Evolutionary conservation across 2,888 invertebrate genomes (phyloP).

Genomic region (Drosophila ezoana): DNA sequence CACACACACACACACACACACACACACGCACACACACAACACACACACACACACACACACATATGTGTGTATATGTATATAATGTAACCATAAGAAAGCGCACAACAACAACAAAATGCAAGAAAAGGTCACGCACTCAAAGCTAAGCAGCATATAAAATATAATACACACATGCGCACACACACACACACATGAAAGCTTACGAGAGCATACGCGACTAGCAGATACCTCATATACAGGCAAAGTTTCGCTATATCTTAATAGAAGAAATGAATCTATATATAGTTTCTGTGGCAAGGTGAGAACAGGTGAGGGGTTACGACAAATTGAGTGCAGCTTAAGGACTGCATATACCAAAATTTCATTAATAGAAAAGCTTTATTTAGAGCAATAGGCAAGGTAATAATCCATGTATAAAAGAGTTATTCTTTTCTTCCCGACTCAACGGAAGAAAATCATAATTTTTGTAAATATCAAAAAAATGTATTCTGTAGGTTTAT

Average conservation of each 20-base stretch:
- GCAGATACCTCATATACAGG: slow-evolving; percentile 1
- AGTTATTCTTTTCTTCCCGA: no score
- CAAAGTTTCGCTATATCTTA: neutral
- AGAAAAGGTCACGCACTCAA: slow-evolving; percentile 80
- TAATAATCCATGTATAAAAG: no score
- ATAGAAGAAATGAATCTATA: no score
- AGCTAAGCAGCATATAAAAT: slow-evolving; percentile 77
- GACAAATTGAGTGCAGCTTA: no score
- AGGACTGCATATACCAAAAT: no score
- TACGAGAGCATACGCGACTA: slow-evolving; percentile 13
- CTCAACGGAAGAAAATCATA: no score
- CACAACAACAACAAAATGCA: slow-evolving; percentile 61
- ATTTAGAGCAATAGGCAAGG: no score
- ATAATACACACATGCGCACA: slow-evolving; percentile 50
- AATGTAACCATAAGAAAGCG: slow-evolving; percentile 38
- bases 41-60: neutral
- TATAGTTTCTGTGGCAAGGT: no score
- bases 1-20: neutral
- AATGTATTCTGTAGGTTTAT: no score
- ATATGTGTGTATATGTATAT: neutral
- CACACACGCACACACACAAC: slow-evolving; percentile 1
- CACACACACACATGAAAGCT: slow-evolving; percentile 24
- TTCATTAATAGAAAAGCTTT: no score
- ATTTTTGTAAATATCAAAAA: no score
- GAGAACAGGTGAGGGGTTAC: no score